phyloP scores from a whole-genome alignment of 2,888 invertebrate species.

The Sinohyriopsis cumingii region DNA sequence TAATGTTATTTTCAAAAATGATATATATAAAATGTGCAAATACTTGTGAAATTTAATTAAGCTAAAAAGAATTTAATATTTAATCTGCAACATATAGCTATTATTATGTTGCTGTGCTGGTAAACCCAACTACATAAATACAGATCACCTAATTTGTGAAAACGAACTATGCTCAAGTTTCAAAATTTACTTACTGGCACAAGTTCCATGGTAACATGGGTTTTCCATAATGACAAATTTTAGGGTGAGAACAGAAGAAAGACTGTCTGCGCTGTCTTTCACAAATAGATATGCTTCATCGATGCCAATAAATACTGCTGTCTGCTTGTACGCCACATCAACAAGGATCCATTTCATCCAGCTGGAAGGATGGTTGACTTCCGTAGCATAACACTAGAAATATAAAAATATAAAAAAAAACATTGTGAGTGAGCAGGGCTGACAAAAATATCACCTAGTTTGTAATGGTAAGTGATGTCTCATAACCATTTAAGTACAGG shows the following conservation, averaged over 20 bases:
- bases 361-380: background rate
- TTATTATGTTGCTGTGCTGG: too few relatives aligned
- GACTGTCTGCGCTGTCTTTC: constrained; percentile 9
- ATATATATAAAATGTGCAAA: too few relatives aligned
- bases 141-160: background rate
- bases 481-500: too few relatives aligned
- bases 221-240: constrained; percentile 29
- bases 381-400: too few relatives aligned
- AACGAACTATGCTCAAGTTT: background rate
- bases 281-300: constrained; percentile 20
- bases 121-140: background rate
- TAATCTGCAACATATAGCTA: too few relatives aligned
- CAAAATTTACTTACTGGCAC: constrained; percentile 17
- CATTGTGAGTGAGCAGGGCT: too few relatives aligned
- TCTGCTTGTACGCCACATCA: constrained; percentile 19
- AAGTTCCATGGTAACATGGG: constrained; percentile 33
- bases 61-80: too few relatives aligned
- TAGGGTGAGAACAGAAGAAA: constrained; percentile 22
- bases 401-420: too few relatives aligned
- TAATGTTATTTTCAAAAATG: too few relatives aligned
- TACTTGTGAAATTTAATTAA: too few relatives aligned
- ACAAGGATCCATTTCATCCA: constrained; percentile 20
- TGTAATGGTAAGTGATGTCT: too few relatives aligned
- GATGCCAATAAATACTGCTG: constrained; percentile 20
- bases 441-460: too few relatives aligned